phyloP scores from a whole-genome alignment of 2,113 vertebrate species.

The Aldabrachelys gigantea region DNA sequence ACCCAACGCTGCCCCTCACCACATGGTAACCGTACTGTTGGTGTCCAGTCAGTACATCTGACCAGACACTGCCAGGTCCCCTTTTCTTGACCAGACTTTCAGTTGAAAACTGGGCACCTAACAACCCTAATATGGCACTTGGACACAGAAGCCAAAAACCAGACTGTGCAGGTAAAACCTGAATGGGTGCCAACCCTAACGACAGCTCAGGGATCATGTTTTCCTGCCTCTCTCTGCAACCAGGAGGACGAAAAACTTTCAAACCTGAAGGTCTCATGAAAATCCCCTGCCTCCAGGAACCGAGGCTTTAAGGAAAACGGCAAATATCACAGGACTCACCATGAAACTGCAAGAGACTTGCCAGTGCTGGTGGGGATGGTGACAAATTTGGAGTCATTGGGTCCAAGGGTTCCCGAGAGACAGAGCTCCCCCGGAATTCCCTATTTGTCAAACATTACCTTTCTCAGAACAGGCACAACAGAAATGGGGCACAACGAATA shows the following conservation, averaged over 20 bases:
- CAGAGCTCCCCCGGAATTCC: not conserved
- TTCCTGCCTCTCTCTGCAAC: not conserved
- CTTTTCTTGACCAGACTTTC: no score
- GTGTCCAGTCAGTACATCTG: no score
- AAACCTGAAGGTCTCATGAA: not conserved
- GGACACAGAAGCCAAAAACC: no score
- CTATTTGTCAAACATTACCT: not conserved
- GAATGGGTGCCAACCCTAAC: no score
- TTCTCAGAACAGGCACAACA: not conserved
- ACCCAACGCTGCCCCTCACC: no score
- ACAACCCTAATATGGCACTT: no score
- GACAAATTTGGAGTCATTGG: not conserved
- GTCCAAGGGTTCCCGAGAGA: not conserved
- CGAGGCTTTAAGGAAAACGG: not conserved
- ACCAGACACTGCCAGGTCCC: no score
- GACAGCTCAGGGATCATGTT: not conserved
- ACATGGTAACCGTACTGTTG: no score
- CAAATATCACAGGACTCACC: not conserved
- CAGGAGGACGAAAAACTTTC: not conserved
- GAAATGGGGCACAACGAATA: not conserved
- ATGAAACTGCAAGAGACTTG: not conserved
- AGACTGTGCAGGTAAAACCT: no score
- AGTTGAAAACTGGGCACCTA: no score
- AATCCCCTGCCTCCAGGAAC: not conserved
- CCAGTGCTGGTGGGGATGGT: no score